Conservation (phyloP, 2,113 vertebrate genomes). For the Octodon degus region DNA sequence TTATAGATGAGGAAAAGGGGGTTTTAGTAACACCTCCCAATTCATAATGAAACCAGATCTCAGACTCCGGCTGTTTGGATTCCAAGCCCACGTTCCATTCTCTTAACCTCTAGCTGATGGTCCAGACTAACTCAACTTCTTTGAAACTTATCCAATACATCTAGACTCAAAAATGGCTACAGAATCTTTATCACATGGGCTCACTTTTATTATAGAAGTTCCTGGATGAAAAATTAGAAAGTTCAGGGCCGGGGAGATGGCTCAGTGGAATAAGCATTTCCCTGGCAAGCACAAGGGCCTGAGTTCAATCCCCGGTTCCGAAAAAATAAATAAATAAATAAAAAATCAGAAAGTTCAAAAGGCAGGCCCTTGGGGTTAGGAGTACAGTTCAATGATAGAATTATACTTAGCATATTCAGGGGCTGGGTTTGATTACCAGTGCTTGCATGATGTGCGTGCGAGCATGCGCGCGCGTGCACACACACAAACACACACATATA, state of each 20-base stretch:
- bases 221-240: conserved; percentile 44
- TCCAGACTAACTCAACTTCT: conserved; percentile 47
- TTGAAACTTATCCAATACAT: conserved; percentile 51
- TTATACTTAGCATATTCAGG: not conserved
- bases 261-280: no score
- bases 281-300: no score
- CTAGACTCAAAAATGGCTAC: conserved; percentile 50
- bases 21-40: not conserved
- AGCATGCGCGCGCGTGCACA: not conserved
- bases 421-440: not conserved
- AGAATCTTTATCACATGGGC: not conserved
- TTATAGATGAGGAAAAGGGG: conserved; percentile 21
- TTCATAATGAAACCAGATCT: not conserved
- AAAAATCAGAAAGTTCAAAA: conserved; percentile 55
- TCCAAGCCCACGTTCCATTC: not conserved
- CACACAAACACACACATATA: not conserved
- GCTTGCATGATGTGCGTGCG: no score
- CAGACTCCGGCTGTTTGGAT: not conserved
- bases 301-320: no score
- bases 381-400: not conserved
- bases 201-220: conserved; percentile 45
- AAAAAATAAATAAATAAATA: no score
- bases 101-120: not conserved
- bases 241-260: not conserved
- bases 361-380: not conserved